phyloP scores from a whole-genome alignment of 2,888 invertebrate genomes.

The Cerceris ruficornis region DNA sequence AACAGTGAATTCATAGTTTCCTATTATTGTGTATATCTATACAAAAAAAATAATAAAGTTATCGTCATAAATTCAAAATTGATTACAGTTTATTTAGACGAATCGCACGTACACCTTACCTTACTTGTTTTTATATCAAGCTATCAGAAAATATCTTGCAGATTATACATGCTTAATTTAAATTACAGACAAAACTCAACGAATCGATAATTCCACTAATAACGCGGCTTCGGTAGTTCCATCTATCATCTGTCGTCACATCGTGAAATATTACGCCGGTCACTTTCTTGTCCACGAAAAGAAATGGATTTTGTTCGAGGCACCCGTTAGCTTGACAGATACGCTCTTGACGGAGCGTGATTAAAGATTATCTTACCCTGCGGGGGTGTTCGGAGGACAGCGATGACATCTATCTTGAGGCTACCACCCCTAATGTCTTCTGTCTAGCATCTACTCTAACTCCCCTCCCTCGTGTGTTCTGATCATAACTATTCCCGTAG shows the following conservation, averaged over 20 bases:
- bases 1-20: too few species aligned
- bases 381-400: conserved; percentile 30
- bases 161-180: conserved; percentile 10
- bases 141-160: neutral
- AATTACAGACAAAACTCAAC: neutral
- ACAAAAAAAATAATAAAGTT: too few species aligned
- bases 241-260: conserved; percentile 30
- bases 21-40: too few species aligned
- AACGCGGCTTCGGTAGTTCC: neutral
- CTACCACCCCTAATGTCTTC: conserved; percentile 31
- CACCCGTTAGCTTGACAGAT: conserved; percentile 41
- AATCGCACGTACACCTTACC: too few species aligned
- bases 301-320: conserved; percentile 42
- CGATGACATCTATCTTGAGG: conserved; percentile 54
- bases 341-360: conserved; percentile 43
- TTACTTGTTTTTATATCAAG: neutral
- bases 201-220: conserved; percentile 18
- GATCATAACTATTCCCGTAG: conserved; percentile 44
- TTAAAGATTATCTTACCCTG: conserved; percentile 46
- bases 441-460: conserved; percentile 42
- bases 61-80: too few species aligned
- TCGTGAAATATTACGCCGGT: conserved; percentile 28
- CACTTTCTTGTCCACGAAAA: conserved; percentile 18
- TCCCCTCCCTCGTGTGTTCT: conserved; percentile 40
- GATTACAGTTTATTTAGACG: too few species aligned